Evolutionary conservation across 2,113 vertebrate species (phyloP).

Genomic region (Pleuronectes platessa): DNA sequence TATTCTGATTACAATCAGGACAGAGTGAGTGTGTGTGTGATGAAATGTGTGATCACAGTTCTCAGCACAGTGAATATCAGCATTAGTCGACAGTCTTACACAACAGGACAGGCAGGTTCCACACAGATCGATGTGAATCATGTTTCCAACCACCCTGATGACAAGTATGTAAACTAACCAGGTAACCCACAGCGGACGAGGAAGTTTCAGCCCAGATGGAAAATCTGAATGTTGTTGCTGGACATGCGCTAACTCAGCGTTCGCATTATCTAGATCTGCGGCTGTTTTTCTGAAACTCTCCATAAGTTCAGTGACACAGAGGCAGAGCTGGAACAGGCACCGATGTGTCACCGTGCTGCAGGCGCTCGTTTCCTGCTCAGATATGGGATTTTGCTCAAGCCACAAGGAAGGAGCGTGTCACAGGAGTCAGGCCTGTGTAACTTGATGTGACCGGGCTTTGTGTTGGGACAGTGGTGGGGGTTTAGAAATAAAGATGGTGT

Average conservation of each 20-base stretch:
- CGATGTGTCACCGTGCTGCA: slow-evolving; percentile 19
- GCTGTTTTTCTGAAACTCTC: slow-evolving; percentile 2
- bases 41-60: slow-evolving; percentile 9
- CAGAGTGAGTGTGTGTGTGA: neutral
- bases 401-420: slow-evolving; percentile 11
- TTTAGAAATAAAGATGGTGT: slow-evolving; percentile 2
- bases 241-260: slow-evolving; percentile 25
- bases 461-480: neutral
- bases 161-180: neutral
- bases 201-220: slow-evolving; percentile 32
- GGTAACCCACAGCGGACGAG: neutral
- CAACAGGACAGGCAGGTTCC: slow-evolving; percentile 2
- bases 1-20: neutral
- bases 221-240: slow-evolving; percentile 30
- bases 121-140: neutral
- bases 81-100: neutral
- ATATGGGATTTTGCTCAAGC: slow-evolving; percentile 9
- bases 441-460: neutral
- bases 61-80: neutral
- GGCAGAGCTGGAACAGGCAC: slow-evolving; percentile 19
- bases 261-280: neutral
- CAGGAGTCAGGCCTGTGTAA: neutral
- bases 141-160: slow-evolving; percentile 1
- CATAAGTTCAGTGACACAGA: neutral
- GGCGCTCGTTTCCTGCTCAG: slow-evolving; percentile 11